phyloP scores from a whole-genome alignment of 1,140 invertebrate species.

The Danaus melanippus region DNA sequence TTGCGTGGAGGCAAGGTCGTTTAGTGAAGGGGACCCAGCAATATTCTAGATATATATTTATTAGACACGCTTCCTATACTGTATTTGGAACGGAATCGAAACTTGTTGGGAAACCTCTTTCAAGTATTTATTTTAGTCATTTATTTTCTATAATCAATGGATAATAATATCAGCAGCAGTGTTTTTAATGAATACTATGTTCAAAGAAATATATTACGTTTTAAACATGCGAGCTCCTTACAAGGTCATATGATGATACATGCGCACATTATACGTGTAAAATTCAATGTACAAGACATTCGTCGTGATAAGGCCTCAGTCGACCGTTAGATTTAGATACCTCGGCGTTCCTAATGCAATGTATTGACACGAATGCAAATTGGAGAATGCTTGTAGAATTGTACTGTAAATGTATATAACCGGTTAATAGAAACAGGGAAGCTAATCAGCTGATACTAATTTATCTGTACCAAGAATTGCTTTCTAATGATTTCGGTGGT shows the following conservation, averaged over 20 bases:
- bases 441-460: not conserved
- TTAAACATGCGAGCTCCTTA: no score
- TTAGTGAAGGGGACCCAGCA: constrained; percentile 48
- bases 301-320: constrained; percentile 6
- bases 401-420: constrained; percentile 6
- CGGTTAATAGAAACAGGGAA: constrained; percentile 7
- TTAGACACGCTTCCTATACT: constrained; percentile 27
- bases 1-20: constrained; percentile 53
- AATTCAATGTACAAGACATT: no score
- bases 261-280: no score
- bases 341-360: constrained; percentile 44
- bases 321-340: constrained; percentile 56
- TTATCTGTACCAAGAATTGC: no score
- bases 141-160: not conserved
- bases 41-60: constrained; percentile 18
- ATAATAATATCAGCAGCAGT: not conserved
- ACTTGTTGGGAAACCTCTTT: constrained; percentile 12
- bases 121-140: constrained; percentile 1
- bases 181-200: not conserved
- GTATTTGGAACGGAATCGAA: constrained; percentile 17
- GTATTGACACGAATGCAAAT: constrained; percentile 44
- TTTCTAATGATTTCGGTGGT: no score
- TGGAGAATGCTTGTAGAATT: constrained; percentile 29
- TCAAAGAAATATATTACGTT: not conserved
- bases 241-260: no score